Evolutionary conservation across 2,113 vertebrate genomes (phyloP), one percentile per base, ranked within the genome.

Genomic region (Speoplatyrhinus poulsoni): DNA sequence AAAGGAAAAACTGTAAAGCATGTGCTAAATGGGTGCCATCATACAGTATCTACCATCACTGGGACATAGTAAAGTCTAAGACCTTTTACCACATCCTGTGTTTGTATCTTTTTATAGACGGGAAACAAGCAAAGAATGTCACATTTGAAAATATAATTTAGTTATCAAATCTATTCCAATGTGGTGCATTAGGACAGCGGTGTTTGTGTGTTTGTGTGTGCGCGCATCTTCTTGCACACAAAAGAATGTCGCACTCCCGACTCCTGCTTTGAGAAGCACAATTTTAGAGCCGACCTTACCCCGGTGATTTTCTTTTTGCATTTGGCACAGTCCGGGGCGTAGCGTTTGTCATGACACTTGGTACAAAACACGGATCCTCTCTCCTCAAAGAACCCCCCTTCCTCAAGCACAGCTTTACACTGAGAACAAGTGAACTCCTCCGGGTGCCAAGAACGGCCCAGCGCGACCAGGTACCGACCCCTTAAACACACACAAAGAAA

Each of bases 261-360:
- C 36, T 41, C 36, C 36, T 41, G 6, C 36, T 41, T 41, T 8
- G 0, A 41, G 7, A 41, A 41, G 36, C 36, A 41, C 36, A 6
- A 8, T 41, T 41, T 41, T 41, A 41, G 12, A 64, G 67, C 49
- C 7, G 62, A 47, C 49, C 93, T 94, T 83, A 99, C 98, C 87
- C 97, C 98, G 0, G 95, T 92, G 82, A 99, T 99, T 87, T 91
- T 98, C 93, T 98, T 97, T 91, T 96, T 97, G 95, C 98, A 99
- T 84, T 99, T 99, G 90, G 93, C 95, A 0, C 98, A 99, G 93
- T 88, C 96, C 12, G 98, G 97, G 0, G 98, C 95, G 0, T 95
- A 99, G 82, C 95, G 93, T 17, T 93, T 93, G 65, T 98, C 96
- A 0, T 99, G 94, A 89, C 97, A 99, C 76, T 94, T 94, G 13